Evolutionary conservation across 2,113 vertebrate species (phyloP), one percentile per base, ranked within the genome.

Genomic region (Piaya cayana): DNA sequence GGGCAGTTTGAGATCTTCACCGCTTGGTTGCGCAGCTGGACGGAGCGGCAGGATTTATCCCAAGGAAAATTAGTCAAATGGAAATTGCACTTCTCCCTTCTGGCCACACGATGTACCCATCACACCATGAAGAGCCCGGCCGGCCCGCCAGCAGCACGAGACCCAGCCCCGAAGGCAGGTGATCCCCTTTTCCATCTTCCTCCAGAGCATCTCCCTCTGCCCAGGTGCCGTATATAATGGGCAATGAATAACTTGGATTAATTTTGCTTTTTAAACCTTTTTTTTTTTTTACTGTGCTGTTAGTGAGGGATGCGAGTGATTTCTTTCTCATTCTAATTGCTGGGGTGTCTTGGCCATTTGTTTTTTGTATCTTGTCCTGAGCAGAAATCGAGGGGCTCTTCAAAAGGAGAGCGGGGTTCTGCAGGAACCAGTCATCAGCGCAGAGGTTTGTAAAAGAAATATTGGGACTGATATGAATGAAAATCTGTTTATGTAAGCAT

Each of bases 51-150:
- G 42, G 43, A 32, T 56, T 49, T 27, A 56, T 15, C 50, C 27
- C 29, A 11, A n/a, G 63, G 15, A 17, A 43, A 74, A 74, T n/a
- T n/a, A 23, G 76, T 77, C 55, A 39, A 15, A 4, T 5, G 68
- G 34, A 39, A 78, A 8, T 11, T 96, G 88, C 80, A 96, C 23
- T 97, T 95, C 88, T 77, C 17, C 55, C 2, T 60, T 82, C 25
- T 60, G 92, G 69, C 96, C 97, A 95, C 96, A 93, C 32, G 96
- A 79, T 91, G 96, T 95, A 64, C 86, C 71, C 77, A 81, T 82
- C 81, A 30, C 82, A 82, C 93, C 93, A n/a, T 6, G 2, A 64
- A 59, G 34, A 63, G 42, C 42, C 50, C 13, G 58, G 30, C 39
- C 5, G 3, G 36, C 11, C 42, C 1, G 7, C 42, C 34, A n/a